These are phyloP conservation scores for Synaphobranchus kaupii DNA, from an alignment of 2,797 vertebrate genomes.

Conservation along the genomic window DNA sequence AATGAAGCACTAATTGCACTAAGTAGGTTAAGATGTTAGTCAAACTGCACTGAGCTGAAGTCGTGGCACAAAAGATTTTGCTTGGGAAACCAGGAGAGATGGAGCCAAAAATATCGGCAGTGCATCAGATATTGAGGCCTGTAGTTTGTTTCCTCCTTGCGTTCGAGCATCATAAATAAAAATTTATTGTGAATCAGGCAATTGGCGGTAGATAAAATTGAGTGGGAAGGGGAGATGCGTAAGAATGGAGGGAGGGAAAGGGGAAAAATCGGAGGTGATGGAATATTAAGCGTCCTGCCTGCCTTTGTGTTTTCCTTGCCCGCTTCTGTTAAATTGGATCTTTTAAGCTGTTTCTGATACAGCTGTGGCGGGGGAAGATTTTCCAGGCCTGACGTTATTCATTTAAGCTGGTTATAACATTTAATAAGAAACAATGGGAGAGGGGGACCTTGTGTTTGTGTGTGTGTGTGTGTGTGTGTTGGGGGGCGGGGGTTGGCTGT, in stretches of 20 bases:
- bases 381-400: constrained; percentile 27
- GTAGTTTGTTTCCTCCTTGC: constrained; percentile 61
- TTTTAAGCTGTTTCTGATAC: constrained; percentile 46
- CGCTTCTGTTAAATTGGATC: constrained; percentile 55
- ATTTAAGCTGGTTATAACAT: constrained; percentile 56
- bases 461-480: background rate
- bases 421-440: constrained; percentile 52
- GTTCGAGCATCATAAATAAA: constrained; percentile 54
- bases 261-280: constrained; percentile 59
- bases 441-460: constrained; percentile 48
- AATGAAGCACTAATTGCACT: constrained; percentile 99
- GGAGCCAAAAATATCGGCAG: constrained; percentile 40
- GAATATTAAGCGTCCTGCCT: constrained; percentile 65
- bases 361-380: constrained; percentile 14
- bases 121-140: constrained; percentile 47
- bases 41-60: constrained; percentile 93
- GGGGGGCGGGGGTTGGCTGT: constrained; percentile 35
- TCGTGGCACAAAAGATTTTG: constrained; percentile 72
- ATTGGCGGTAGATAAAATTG: constrained; percentile 60
- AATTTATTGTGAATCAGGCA: constrained; percentile 58
- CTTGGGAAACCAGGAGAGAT: constrained; percentile 66
- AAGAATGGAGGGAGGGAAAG: constrained; percentile 29
- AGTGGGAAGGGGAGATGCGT: constrained; percentile 55
- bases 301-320: constrained; percentile 53
- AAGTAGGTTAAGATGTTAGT: constrained; percentile 99